A percentile compares a stretch with the other conserved stretches of the same genome.
Evolutionary conservation across 2,888 invertebrate genomes (phyloP).

Genomic region (Cantharis rustica): DNA sequence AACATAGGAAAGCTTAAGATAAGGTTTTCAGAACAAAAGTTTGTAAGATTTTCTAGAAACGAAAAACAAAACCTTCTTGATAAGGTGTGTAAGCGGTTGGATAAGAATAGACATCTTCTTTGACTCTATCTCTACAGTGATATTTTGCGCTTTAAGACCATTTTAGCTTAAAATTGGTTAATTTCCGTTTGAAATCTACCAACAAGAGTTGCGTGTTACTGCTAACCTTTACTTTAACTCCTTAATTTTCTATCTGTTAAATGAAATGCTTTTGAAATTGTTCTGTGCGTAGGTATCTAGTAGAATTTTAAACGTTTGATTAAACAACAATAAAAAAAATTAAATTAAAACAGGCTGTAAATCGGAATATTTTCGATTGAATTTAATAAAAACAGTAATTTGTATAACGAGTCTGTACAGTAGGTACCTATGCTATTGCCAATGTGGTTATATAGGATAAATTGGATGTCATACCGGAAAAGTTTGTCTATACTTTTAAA

Average conservation of each 20-base stretch:
- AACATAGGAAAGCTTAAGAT: conserved; percentile 14
- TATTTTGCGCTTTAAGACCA: conserved; percentile 28
- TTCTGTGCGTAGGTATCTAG: background rate
- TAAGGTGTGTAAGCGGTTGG: conserved; percentile 23
- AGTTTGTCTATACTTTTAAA: background rate
- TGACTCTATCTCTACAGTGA: conserved; percentile 23
- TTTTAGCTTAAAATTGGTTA: conserved; percentile 36
- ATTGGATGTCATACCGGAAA: background rate
- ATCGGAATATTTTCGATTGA: background rate
- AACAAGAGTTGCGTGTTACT: conserved; percentile 33
- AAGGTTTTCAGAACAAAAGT: conserved; percentile 25
- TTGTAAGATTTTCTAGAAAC: conserved; percentile 21
- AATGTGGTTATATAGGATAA: background rate
- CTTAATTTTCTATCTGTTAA: conserved; percentile 20
- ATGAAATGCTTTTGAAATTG: conserved; percentile 21
- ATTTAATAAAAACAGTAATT: background rate
- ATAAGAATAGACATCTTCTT: conserved; percentile 26
- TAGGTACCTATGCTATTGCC: background rate
- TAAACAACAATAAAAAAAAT: background rate
- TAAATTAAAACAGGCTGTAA: background rate
- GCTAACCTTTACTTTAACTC: conserved; percentile 32
- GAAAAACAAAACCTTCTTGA: conserved; percentile 23
- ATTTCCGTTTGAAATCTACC: conserved; percentile 35
- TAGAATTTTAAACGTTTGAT: background rate
- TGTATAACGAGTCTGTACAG: background rate